These are phyloP conservation scores for Pachymerium ferrugineum DNA, from an alignment of 2,888 invertebrate species.

Conservation along the genomic window DNA sequence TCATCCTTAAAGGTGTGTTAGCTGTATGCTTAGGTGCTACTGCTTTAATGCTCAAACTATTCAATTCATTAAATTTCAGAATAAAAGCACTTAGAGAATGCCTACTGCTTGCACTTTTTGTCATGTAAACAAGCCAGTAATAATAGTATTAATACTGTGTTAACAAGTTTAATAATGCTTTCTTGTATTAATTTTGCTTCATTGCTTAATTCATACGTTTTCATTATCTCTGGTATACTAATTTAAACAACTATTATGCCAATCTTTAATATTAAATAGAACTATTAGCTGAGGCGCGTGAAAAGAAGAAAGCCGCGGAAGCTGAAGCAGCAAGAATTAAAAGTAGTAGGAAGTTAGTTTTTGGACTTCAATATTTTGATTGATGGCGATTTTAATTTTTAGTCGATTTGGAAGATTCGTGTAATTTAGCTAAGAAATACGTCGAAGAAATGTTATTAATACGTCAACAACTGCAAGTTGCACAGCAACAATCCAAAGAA, in stretches of 20 bases:
- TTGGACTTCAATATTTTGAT: not conserved
- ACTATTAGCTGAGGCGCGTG: conserved; percentile 40
- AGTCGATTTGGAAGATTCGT: conserved; percentile 44
- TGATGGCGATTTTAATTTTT: conserved; percentile 12
- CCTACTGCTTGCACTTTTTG: no score
- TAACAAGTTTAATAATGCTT: no score
- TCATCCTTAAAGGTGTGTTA: conserved; percentile 40
- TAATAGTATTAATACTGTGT: no score
- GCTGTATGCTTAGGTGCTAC: conserved; percentile 21
- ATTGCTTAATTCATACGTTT: no score
- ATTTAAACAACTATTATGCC: no score
- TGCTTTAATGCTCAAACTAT: not conserved
- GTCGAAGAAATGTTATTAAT: conserved; percentile 43
- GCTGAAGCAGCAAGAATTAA: conserved; percentile 36
- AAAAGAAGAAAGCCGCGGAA: conserved; percentile 40
- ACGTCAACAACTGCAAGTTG: conserved; percentile 42
- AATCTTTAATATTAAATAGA: conserved; percentile 40
- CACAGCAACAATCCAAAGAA: conserved; percentile 42
- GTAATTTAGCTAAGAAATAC: conserved; percentile 42
- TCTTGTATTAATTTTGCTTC: no score
- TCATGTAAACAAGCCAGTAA: no score
- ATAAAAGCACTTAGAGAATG: no score
- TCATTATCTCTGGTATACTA: no score
- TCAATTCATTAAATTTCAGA: not conserved
- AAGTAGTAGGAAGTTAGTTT: no score